Evolutionary conservation across 1,140 invertebrate genomes (phyloP), one percentile per base, ranked within the genome.

Genomic region (Drosophila ambigua): DNA sequence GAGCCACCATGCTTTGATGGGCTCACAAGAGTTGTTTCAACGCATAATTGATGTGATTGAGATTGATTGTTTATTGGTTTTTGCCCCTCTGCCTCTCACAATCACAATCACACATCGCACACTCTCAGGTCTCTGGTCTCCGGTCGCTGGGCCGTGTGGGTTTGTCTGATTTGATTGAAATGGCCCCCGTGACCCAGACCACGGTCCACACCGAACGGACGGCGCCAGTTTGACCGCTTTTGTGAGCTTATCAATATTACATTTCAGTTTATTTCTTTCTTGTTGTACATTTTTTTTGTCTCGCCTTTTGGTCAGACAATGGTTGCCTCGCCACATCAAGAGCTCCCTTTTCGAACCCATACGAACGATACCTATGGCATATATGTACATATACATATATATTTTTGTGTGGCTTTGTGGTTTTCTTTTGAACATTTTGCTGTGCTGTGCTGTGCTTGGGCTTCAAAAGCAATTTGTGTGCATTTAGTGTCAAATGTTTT

Each of bases 11-110:
- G 63, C 54, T 31, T 75, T 49, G 66, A 84, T 78, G 35, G 35
- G 31, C 65, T 72, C 72, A 72, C 53, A 85, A 73, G 35, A 39
- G 77, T 78, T 81, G 81, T 77, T 69, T 81, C 69, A 44, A 28
- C 82, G 78, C 83, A 88, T 88, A 87, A 87, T 87, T 88, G 82
- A 88, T 87, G 82, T 87, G 82, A 87, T 87, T 88, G 83, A 79
- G 83, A 76, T 87, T 87, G 82, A 87, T 87, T 87, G 79, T 87
- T 87, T 87, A 82, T 87, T 85, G 87, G 78, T 76, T 72, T 52
- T 60, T 46, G 1, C 65, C 77, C 77, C 67, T 20, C 20, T 20
- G 20, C 55, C 65, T 72, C 76, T 66, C 51, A 45, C 45, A 49
- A 26, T 23, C 41, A 55, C 6, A 54, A 28, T 31, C 26, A 23